These are phyloP conservation scores for Nowickia ferox DNA, from an alignment of 2,888 invertebrate species.

Conservation along the genomic window DNA sequence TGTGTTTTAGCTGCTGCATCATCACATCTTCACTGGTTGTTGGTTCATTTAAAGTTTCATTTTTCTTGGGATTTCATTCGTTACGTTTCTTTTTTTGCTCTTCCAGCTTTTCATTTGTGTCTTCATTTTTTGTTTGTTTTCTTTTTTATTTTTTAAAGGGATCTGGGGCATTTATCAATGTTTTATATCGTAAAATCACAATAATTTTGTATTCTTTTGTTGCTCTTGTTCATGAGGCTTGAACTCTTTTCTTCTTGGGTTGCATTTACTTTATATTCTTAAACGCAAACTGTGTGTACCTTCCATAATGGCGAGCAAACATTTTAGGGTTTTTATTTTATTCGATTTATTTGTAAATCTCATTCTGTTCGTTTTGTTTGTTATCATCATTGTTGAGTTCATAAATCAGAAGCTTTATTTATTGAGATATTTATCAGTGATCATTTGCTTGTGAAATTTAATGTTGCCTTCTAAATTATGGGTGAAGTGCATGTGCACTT, in stretches of 20 bases:
- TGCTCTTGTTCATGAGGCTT: slow-evolving; percentile 32
- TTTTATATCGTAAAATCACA: slow-evolving; percentile 69
- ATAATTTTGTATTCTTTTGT: slow-evolving; percentile 57
- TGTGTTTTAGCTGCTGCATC: slow-evolving; percentile 3
- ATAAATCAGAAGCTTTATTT: slow-evolving; percentile 73
- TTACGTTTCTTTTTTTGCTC: slow-evolving; percentile 20
- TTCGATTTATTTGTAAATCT: slow-evolving; percentile 61
- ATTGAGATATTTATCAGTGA: slow-evolving; percentile 72
- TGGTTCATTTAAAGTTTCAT: slow-evolving; percentile 53
- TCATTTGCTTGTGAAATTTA: slow-evolving; percentile 70
- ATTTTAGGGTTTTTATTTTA: slow-evolving; percentile 52
- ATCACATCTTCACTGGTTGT: slow-evolving; percentile 19
- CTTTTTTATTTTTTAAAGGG: slow-evolving; percentile 45
- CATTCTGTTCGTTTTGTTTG: slow-evolving; percentile 48
- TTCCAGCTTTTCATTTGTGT: slow-evolving; percentile 51
- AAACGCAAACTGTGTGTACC: background rate
- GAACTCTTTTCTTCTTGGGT: background rate
- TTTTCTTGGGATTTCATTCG: slow-evolving; percentile 67
- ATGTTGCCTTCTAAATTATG: slow-evolving; percentile 61
- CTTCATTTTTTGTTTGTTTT: slow-evolving; percentile 34
- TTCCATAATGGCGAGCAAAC: slow-evolving; percentile 10
- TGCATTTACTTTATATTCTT: background rate
- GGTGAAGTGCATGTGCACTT: slow-evolving; percentile 53
- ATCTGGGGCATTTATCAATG: slow-evolving; percentile 70
- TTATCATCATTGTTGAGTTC: slow-evolving; percentile 70